A percentile compares a stretch with the other conserved stretches of the same genome.
Evolutionary conservation across 2,113 vertebrate genomes (phyloP).

Genomic region (Brachionichthys hirsutus): DNA sequence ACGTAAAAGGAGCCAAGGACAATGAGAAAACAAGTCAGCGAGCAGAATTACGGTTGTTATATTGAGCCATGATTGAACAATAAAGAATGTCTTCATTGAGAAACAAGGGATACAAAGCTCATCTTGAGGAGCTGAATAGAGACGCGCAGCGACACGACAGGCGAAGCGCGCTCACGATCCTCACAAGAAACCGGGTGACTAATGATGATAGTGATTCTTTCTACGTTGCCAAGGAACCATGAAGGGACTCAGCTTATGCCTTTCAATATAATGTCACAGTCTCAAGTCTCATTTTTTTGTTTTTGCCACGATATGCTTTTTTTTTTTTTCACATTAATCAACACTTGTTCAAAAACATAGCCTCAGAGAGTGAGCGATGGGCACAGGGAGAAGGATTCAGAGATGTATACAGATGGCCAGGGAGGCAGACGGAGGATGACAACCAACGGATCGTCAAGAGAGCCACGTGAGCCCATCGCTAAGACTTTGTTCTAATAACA

Average conservation of each 20-base stretch:
- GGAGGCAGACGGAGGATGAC: slow-evolving; percentile 59
- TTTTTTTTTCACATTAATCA: slow-evolving; percentile 63
- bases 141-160: slow-evolving; percentile 20
- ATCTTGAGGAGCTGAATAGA: slow-evolving; percentile 19
- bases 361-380: slow-evolving; percentile 44
- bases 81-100: slow-evolving; percentile 13
- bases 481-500: slow-evolving; percentile 83
- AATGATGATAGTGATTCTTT: slow-evolving; percentile 21
- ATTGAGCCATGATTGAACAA: slow-evolving; percentile 1
- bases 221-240: slow-evolving; percentile 30
- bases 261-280: slow-evolving; percentile 25
- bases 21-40: slow-evolving; percentile 13
- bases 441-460: slow-evolving; percentile 65
- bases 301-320: slow-evolving; percentile 45
- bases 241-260: slow-evolving; percentile 26
- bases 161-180: slow-evolving; percentile 13
- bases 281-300: slow-evolving; percentile 11
- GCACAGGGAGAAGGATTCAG: slow-evolving; percentile 27
- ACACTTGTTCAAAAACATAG: slow-evolving; percentile 46
- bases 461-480: slow-evolving; percentile 64
- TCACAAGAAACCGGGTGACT: neutral
- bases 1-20: slow-evolving; percentile 53
- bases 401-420: slow-evolving; percentile 59
- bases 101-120: slow-evolving; percentile 16
- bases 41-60: slow-evolving; percentile 10